Evolutionary conservation across 2,797 vertebrate genomes (phyloP).

Genomic region (Scolopax rusticola): DNA sequence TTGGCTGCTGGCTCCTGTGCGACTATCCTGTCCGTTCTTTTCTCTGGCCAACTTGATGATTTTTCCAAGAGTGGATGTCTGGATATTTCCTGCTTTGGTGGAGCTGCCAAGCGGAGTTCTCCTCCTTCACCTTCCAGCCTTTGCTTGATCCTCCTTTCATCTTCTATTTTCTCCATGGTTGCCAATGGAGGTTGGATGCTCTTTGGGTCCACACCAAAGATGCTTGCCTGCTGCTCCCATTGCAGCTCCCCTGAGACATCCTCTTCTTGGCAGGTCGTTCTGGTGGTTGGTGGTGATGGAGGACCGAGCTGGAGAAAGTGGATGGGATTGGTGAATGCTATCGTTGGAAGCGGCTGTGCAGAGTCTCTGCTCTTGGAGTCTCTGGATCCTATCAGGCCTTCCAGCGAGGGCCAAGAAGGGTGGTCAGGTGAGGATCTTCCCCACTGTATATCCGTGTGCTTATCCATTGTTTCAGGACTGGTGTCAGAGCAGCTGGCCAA

Average conservation of each 20-base stretch:
- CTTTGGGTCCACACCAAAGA: background rate
- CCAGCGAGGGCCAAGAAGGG: conserved; percentile 56
- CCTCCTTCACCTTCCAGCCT: background rate
- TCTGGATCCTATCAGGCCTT: background rate
- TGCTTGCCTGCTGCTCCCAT: background rate
- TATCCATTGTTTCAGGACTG: background rate
- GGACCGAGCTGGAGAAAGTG: conserved; percentile 60
- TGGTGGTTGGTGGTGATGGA: conserved; percentile 49
- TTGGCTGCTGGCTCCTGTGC: conserved; percentile 21
- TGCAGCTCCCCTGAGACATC: background rate
- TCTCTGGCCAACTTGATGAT: conserved; percentile 78
- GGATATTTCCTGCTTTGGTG: background rate
- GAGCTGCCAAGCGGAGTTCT: background rate
- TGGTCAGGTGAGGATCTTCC: conserved; percentile 41
- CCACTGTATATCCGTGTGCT: background rate
- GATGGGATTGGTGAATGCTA: conserved; percentile 76
- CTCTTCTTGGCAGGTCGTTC: background rate
- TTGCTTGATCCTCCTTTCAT: background rate
- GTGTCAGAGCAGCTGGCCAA: background rate
- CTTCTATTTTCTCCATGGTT: background rate
- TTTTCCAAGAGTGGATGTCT: conserved; percentile 77
- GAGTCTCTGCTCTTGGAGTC: background rate
- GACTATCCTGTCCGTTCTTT: background rate
- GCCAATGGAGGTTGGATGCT: background rate
- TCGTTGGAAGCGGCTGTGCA: conserved; percentile 1